Conservation (phyloP, 2,888 invertebrate genomes). For the Bombylius major region DNA sequence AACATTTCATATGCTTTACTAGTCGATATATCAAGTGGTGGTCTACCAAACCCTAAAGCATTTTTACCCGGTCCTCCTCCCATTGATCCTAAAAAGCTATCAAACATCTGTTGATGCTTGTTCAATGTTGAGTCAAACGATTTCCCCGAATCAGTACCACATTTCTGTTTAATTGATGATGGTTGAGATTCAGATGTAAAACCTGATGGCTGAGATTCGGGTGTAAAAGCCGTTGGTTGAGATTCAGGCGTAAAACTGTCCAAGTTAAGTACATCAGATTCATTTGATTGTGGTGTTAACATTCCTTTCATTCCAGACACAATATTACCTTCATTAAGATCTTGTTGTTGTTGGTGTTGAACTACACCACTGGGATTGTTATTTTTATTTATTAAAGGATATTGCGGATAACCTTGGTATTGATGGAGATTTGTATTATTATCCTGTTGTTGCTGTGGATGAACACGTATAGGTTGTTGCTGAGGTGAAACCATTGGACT, state of each 20-base stretch:
- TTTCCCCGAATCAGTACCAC: not conserved
- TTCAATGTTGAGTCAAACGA: constrained; percentile 5
- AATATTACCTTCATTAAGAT: not conserved
- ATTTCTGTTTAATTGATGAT: constrained; percentile 5
- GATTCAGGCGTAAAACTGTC: constrained; percentile 19
- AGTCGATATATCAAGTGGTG: constrained; percentile 24
- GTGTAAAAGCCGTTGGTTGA: constrained; percentile 3
- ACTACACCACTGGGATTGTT: not conserved
- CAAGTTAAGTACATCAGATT: constrained; percentile 28
- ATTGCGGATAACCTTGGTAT: not conserved
- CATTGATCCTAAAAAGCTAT: constrained; percentile 33
- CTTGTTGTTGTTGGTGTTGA: not conserved
- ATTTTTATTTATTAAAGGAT: not conserved
- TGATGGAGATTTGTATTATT: not conserved
- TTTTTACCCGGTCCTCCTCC: constrained; percentile 29
- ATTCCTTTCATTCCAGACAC: not conserved
- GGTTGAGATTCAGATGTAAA: not conserved
- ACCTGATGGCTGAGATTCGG: constrained; percentile 1
- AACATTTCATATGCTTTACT: constrained; percentile 37
- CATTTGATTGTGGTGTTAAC: constrained; percentile 19
- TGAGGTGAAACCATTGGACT: constrained; percentile 1
- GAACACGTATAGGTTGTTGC: constrained; percentile 1
- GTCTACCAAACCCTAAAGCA: constrained; percentile 18
- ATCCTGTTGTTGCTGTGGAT: constrained; percentile 1
- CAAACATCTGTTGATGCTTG: constrained; percentile 25